Conservation (phyloP, 2,888 invertebrate species). For the Dasysyrphus tricinctus region DNA sequence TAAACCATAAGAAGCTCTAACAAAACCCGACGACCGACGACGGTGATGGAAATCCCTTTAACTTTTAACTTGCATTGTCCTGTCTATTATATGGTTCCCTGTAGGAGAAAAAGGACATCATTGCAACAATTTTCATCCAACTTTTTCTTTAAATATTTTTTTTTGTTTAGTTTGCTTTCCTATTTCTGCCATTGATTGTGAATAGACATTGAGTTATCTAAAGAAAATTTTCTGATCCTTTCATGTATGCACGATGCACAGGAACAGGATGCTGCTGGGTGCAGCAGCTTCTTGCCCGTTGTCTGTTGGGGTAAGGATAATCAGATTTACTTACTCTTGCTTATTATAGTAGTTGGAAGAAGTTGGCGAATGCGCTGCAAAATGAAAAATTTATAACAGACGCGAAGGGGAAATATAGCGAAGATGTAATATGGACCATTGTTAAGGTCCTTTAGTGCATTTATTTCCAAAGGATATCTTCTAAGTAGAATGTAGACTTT, state of each 20-base stretch:
- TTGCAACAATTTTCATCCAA: constrained; percentile 37
- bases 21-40: constrained; percentile 21
- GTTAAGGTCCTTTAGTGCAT: constrained; percentile 17
- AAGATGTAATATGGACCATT: constrained; percentile 11
- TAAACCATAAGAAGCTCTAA: constrained; percentile 34
- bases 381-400: neutral
- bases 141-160: neutral
- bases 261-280: constrained; percentile 5
- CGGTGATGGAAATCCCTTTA: constrained; percentile 60
- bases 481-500: constrained; percentile 10
- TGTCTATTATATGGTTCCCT: constrained; percentile 1
- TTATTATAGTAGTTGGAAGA: constrained; percentile 27
- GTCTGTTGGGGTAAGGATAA: constrained; percentile 45
- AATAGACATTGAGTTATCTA: constrained; percentile 49
- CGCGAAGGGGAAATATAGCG: neutral
- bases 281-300: neutral
- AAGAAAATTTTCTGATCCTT: constrained; percentile 33
- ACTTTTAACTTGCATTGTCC: constrained; percentile 54
- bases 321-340: constrained; percentile 51
- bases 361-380: constrained; percentile 35
- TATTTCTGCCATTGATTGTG: constrained; percentile 48
- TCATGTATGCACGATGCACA: constrained; percentile 22
- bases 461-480: constrained; percentile 15
- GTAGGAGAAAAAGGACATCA: constrained; percentile 13
- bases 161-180: neutral